phyloP scores from a whole-genome alignment of 2,888 invertebrate species.

The Monoplex corrugatus region DNA sequence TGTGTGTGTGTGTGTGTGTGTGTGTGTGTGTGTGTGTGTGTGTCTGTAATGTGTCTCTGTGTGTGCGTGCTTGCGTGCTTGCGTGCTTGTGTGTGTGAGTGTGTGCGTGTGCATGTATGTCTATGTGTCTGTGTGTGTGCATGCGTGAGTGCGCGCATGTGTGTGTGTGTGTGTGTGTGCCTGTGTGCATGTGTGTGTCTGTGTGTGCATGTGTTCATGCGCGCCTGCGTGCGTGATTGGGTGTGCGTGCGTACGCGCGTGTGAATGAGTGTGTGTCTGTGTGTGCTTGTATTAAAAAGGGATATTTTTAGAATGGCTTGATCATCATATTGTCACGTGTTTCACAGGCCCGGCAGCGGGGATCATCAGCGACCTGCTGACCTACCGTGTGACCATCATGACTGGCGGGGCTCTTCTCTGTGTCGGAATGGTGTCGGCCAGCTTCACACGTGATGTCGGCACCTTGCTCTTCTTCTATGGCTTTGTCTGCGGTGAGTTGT shows the following conservation, averaged over 20 bases:
- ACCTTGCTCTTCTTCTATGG: slow-evolving; percentile 54
- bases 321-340: not conserved
- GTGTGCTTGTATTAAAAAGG: not conserved
- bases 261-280: not conserved
- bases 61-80: too few relatives aligned
- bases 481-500: slow-evolving; percentile 53
- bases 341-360: slow-evolving; percentile 13
- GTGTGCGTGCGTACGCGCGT: not conserved
- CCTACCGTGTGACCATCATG: slow-evolving; percentile 53
- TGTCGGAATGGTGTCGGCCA: slow-evolving; percentile 50
- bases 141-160: not conserved
- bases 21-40: not conserved
- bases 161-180: not conserved
- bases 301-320: not conserved
- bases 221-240: not conserved
- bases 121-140: too few relatives aligned
- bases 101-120: too few relatives aligned
- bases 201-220: too few relatives aligned
- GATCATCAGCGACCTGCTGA: slow-evolving; percentile 49
- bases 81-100: too few relatives aligned
- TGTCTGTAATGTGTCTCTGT: too few relatives aligned
- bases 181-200: too few relatives aligned
- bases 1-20: not conserved
- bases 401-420: slow-evolving; percentile 51
- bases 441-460: slow-evolving; percentile 45